phyloP scores from a whole-genome alignment of 23 tunicate genomes.

The Ascidia mentula region DNA sequence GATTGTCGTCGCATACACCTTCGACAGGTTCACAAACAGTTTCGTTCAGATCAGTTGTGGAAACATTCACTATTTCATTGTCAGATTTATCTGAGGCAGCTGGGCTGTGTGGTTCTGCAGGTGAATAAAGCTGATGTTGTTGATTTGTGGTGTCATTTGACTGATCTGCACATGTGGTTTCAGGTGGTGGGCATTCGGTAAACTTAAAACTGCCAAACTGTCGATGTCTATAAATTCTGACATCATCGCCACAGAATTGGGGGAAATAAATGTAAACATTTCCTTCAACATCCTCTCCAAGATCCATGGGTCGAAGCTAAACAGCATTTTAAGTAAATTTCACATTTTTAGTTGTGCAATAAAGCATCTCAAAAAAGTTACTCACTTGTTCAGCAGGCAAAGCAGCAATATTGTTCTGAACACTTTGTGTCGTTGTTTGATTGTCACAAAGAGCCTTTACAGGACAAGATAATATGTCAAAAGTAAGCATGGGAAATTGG shows the following conservation, averaged over 20 bases:
- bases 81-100: too few species aligned
- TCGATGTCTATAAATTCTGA: constrained; percentile 62
- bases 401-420: constrained; percentile 57
- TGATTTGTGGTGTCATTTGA: too few species aligned
- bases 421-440: constrained; percentile 54
- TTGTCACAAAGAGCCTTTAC: constrained; percentile 62
- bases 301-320: constrained; percentile 51
- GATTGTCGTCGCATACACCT: too few species aligned
- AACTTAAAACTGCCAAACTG: constrained; percentile 24
- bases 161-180: too few species aligned
- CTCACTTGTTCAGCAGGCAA: constrained; percentile 47
- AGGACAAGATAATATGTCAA: neutral
- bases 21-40: too few species aligned
- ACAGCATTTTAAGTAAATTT: neutral
- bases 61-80: too few species aligned
- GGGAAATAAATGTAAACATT: constrained; percentile 78
- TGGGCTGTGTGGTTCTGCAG: too few species aligned
- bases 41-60: too few species aligned
- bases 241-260: constrained; percentile 80
- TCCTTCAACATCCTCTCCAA: constrained; percentile 60
- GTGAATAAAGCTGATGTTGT: too few species aligned
- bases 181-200: neutral
- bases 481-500: neutral
- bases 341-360: neutral
- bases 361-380: neutral